Conservation (phyloP, 2,113 vertebrate species). For the Neotoma lepida region DNA sequence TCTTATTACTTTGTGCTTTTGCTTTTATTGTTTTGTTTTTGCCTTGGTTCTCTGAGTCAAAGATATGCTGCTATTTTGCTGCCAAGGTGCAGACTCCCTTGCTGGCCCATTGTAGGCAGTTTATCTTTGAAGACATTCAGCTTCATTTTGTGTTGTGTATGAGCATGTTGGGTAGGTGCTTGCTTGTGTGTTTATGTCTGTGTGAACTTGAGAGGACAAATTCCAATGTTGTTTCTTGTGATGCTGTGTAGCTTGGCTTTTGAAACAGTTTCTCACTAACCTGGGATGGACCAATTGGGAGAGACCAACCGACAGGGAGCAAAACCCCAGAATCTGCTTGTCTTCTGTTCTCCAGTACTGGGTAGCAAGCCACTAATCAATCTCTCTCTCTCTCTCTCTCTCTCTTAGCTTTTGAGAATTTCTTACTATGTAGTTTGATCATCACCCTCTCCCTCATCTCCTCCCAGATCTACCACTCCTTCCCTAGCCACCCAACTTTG, state of each 20-base stretch:
- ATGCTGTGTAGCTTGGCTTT: neutral
- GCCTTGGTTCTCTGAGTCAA: neutral
- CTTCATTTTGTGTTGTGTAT: neutral
- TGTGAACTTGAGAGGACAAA: neutral
- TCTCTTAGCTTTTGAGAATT: neutral
- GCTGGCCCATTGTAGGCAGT: neutral
- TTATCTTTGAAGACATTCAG: neutral
- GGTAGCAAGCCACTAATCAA: neutral
- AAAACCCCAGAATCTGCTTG: neutral
- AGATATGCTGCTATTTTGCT: neutral
- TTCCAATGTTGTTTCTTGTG: neutral
- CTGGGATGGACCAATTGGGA: neutral
- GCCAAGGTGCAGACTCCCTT: neutral
- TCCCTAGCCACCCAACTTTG: neutral
- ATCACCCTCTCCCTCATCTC: neutral
- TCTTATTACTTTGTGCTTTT: neutral
- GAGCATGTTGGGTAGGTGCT: neutral
- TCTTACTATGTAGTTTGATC: neutral
- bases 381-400: neutral
- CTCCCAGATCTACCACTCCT: neutral
- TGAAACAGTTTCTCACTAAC: neutral
- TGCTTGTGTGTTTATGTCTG: too few species aligned
- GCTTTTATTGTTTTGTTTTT: neutral
- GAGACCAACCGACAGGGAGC: too few species aligned
- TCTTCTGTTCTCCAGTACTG: neutral